Base-by-base conservation (phyloP, 2,113 vertebrate genomes). In the Etia nguti region DNA sequence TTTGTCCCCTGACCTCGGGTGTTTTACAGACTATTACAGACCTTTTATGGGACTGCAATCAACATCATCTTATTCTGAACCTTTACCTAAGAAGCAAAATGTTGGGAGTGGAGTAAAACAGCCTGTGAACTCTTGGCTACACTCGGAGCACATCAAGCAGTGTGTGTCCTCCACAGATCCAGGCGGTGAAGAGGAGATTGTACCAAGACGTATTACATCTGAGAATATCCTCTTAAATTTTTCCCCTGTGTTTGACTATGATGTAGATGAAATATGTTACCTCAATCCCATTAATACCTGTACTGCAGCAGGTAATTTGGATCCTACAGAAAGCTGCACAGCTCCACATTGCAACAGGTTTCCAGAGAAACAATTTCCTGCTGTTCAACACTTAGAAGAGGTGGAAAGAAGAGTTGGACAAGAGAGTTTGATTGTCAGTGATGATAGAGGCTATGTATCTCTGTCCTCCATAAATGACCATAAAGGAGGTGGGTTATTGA, bases 391-490 rank as follows among this genome's bases (percentile, higher is more conserved):
- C 1, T 50, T 18, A 1, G 70, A 75, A 50, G 68, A 73, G 68
- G 18, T 73, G 68, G 41, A 0, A 48, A 29, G 22, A 46, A 46
- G 70, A 75, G 62, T 15, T n/a, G 5, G 5, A 83, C 20, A 5
- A 57, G 70, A 43, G n/a, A 73, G 10, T 56, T 10, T 22, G 3
- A 10, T 10, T n/a, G 18, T 34, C 43, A 48, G 24, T 11, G 85
- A 90, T 26, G 88, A 83, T 4, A 86, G 85, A 18, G 92, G 92
- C 6, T 94, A 92, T 11, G 43, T 88, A 26, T 90, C 92, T 3
- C 70, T 79, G 36, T 90, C 80, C 5, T 80, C 31, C 26, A 6
- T 20, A 9, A 77, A 65, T 75, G 24, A 50, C 43, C 43, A 8
- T 29, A 75, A 75, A 50, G 24, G 16, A 75, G 70, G 5, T 20